Conservation (phyloP, 2,797 vertebrate species). For the Lemur catta region DNA sequence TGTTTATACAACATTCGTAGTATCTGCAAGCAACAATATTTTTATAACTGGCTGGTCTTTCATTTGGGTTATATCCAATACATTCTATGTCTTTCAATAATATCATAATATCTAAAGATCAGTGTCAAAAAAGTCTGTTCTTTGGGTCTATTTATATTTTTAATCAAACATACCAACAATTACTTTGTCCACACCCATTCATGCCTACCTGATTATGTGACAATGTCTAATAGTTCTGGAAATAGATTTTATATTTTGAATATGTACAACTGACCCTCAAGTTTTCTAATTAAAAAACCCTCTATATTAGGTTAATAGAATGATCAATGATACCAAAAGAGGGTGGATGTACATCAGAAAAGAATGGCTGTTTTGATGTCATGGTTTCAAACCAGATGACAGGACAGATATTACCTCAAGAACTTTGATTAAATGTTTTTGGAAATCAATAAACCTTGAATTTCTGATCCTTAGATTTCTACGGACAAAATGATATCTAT, state of each 20-base stretch:
- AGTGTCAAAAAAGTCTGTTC: neutral
- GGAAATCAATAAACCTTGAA: constrained; percentile 36
- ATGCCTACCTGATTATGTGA: neutral
- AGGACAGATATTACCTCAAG: neutral
- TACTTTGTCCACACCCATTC: neutral
- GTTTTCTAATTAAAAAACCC: neutral
- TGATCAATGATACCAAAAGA: neutral
- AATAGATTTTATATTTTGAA: neutral
- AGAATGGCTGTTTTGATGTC: constrained; percentile 32
- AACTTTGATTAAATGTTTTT: constrained; percentile 21
- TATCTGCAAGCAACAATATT: neutral
- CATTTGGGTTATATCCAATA: neutral
- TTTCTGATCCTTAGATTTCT: constrained; percentile 16
- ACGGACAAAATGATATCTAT: neutral
- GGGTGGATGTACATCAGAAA: neutral
- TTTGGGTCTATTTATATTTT: constrained; percentile 11
- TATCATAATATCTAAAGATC: neutral
- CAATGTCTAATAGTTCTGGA: neutral
- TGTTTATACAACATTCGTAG: neutral
- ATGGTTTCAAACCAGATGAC: constrained; percentile 29
- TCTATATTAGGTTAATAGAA: neutral
- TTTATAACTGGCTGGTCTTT: neutral
- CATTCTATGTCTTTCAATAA: neutral
- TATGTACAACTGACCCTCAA: neutral
- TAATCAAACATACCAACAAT: neutral